phyloP scores from a whole-genome alignment of 2,888 invertebrate species.

The Harpalus rufipes region DNA sequence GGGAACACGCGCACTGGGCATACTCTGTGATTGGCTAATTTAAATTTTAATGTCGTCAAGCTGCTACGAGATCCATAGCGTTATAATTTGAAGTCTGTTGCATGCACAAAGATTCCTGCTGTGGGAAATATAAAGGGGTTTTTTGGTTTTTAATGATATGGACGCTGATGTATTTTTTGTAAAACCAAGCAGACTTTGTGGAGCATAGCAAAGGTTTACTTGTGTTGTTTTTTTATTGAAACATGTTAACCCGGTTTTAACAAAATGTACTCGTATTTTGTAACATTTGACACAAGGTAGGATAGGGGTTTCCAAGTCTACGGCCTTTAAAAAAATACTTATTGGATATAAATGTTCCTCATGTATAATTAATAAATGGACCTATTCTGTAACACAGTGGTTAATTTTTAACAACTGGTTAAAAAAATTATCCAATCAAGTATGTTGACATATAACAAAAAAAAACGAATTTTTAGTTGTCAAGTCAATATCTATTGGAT shows the following conservation, averaged over 20 bases:
- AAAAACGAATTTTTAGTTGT: too few species aligned
- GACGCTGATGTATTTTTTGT: not conserved
- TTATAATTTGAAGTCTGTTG: constrained; percentile 35
- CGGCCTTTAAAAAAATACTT: too few species aligned
- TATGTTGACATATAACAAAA: too few species aligned
- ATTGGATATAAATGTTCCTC: too few species aligned
- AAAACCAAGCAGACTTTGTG: not conserved
- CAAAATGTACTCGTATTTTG: too few species aligned
- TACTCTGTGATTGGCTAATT: constrained; percentile 53
- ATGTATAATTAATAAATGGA: too few species aligned
- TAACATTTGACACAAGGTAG: too few species aligned
- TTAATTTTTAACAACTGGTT: too few species aligned
- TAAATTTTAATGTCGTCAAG: constrained; percentile 56
- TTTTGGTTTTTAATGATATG: not conserved
- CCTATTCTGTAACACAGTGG: too few species aligned
- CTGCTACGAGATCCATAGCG: constrained; percentile 41
- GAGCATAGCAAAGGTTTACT: not conserved
- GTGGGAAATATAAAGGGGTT: not conserved
- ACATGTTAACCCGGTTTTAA: not conserved
- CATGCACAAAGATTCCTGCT: constrained; percentile 33
- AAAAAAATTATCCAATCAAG: too few species aligned
- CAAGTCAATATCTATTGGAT: too few species aligned
- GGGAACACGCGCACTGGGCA: constrained; percentile 35
- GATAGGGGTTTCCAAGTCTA: too few species aligned
- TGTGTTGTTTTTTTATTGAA: not conserved